A percentile compares a stretch with the other conserved stretches of the same genome.
These are phyloP conservation scores for Hafferia zeledoni DNA, from an alignment of 2,797 vertebrate species.

Conservation along the genomic window DNA sequence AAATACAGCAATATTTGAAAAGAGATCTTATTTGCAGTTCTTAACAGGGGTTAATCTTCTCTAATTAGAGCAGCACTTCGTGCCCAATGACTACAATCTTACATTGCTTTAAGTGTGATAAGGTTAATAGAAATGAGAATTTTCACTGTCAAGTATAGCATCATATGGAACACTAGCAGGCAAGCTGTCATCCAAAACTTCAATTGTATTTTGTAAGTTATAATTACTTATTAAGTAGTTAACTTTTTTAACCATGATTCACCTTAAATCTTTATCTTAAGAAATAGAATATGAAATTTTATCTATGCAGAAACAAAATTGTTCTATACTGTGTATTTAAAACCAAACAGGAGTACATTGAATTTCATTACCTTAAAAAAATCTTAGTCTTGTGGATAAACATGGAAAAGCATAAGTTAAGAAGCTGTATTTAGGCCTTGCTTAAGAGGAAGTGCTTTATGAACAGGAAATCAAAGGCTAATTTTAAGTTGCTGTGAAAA, in stretches of 20 bases:
- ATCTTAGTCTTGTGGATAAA: not conserved
- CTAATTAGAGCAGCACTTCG: not conserved
- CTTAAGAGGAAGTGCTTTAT: not conserved
- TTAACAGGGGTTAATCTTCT: not conserved
- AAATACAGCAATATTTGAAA: not conserved
- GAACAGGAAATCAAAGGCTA: not conserved
- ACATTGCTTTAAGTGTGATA: not conserved
- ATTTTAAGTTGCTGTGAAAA: not conserved
- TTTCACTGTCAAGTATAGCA: not conserved
- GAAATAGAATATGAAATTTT: not conserved
- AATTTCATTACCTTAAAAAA: not conserved
- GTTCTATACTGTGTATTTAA: not conserved
- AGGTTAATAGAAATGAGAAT: not conserved
- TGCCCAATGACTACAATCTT: not conserved
- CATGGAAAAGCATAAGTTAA: not conserved
- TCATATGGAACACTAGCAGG: not conserved
- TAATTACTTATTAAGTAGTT: not conserved
- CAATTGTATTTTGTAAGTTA: not conserved
- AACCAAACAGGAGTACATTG: not conserved
- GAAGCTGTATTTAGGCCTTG: not conserved
- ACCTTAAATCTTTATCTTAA: not conserved
- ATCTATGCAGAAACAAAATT: not conserved
- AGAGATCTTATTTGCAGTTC: not conserved
- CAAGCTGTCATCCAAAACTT: not conserved
- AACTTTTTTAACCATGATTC: not conserved